A percentile compares a stretch with the other conserved stretches of the same genome.
Evolutionary conservation across 30 jellyfish, hydroid and myxozoan species (phyloP).

Genomic region (Aurelia aurita): DNA sequence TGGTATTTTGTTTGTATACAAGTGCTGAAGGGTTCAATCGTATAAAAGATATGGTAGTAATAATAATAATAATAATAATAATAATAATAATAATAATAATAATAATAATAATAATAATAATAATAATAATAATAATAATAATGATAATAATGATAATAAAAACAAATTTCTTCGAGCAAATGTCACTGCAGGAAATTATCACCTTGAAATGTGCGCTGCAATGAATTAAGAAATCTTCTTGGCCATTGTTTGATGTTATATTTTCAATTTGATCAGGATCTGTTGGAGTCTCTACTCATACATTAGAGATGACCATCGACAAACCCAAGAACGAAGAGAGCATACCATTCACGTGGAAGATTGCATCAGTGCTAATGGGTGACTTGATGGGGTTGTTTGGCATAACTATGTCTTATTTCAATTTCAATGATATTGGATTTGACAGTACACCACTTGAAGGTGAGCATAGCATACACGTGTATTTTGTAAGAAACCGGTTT

Average conservation of each 20-base stretch:
- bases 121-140: no score
- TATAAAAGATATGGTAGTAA: no score
- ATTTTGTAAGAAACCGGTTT: no score
- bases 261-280: neutral
- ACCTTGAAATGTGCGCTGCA: neutral
- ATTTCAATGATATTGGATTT: constrained; percentile 63
- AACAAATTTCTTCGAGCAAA: no score
- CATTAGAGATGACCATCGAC: constrained; percentile 22
- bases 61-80: no score
- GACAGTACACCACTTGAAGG: constrained; percentile 38
- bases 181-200: neutral
- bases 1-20: no score
- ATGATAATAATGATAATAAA: no score
- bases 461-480: no score
- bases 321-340: constrained; percentile 17
- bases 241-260: neutral
- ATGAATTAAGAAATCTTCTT: neutral
- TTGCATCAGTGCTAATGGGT: constrained; percentile 26
- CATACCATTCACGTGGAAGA: constrained; percentile 43
- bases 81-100: no score
- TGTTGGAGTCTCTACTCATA: constrained; percentile 13
- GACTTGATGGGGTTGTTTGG: constrained; percentile 70
- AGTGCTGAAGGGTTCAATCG: no score
- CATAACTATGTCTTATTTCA: constrained; percentile 30
- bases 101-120: no score